Conservation (phyloP, 1,140 invertebrate species). For the Trachelipus rathkii region DNA sequence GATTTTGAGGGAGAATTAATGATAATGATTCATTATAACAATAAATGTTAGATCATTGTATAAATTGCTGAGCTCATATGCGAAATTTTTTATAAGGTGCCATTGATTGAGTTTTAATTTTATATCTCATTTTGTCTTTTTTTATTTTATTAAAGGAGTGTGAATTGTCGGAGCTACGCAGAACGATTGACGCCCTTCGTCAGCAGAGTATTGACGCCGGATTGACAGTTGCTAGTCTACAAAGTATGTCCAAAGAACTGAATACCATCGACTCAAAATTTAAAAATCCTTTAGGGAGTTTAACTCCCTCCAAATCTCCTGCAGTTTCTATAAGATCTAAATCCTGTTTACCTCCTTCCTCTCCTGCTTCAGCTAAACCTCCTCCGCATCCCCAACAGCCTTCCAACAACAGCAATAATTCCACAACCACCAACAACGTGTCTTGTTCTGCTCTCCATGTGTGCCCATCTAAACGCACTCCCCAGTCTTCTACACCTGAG, state of each 20-base stretch:
- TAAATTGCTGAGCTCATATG: too few relatives aligned
- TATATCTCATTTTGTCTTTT: constrained; percentile 43
- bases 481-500: constrained; percentile 29
- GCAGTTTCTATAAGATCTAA: constrained; percentile 5
- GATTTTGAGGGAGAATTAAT: too few relatives aligned
- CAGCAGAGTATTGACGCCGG: constrained; percentile 86
- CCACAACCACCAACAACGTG: constrained; percentile 35
- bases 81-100: too few relatives aligned
- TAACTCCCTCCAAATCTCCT: neutral
- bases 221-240: constrained; percentile 56
- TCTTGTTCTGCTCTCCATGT: constrained; percentile 42
- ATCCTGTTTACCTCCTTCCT: constrained; percentile 14
- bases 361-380: constrained; percentile 29
- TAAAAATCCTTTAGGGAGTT: neutral
- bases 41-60: too few relatives aligned
- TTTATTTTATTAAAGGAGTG: constrained; percentile 70
- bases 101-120: too few relatives aligned
- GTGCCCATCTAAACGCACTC: constrained; percentile 29
- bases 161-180: constrained; percentile 80
- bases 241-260: constrained; percentile 50
- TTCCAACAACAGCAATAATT: constrained; percentile 31
- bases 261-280: neutral
- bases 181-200: constrained; percentile 83
- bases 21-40: too few relatives aligned
- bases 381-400: constrained; percentile 32